Base-by-base conservation (phyloP, 2,888 invertebrate species). In the Phengaris arion region DNA sequence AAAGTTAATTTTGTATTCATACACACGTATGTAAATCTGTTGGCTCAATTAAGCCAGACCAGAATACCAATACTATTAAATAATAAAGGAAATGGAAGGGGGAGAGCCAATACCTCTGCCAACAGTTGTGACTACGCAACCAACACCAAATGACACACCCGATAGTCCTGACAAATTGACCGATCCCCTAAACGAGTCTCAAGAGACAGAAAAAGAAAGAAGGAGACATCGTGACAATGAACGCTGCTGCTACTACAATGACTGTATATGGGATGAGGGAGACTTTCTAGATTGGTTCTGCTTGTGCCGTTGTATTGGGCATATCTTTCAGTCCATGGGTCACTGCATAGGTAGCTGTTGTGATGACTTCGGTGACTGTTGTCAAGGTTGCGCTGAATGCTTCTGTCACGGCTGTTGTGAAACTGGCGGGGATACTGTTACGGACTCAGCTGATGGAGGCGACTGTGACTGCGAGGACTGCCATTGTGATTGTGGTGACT, bases 401-500 rank as follows among this genome's bases (percentile, higher is more conserved):
- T 69, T 2, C 4, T 69, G 69, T 48, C 4, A 69, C 7, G 69
- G 46, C 2, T 69, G 69, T 15, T 69, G 69, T n/a, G 69, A 69
- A 10, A 15, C n/a, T 15, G 69, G 69, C 0, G 69, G 15, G 48
- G 69, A 46, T 48, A n/a, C 10, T 3, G 59, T 7, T 1, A 69
- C 69, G 0, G 15, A 69, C 48, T 15, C n/a, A 13, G 69, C 46
- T 3, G 48, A 48, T 69, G 48, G 48, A 13, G 68, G 13, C 6
- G 46, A 46, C 10, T 48, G 59, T 9, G 45, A 59, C 22, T 74
- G 59, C 46, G 55, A 59, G 6, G 57, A 57, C 45, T 7, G 59
- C n/a, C 59, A 74, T 12, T 59, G 74, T 13, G 57, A 51, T 22
- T 74, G 74, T 12, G 54, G 57, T 12, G 59, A 51, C n/a, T n/a